These are phyloP conservation scores for Hippocampus comes DNA, from an alignment of 2,113 vertebrate genomes.

Conservation along the genomic window DNA sequence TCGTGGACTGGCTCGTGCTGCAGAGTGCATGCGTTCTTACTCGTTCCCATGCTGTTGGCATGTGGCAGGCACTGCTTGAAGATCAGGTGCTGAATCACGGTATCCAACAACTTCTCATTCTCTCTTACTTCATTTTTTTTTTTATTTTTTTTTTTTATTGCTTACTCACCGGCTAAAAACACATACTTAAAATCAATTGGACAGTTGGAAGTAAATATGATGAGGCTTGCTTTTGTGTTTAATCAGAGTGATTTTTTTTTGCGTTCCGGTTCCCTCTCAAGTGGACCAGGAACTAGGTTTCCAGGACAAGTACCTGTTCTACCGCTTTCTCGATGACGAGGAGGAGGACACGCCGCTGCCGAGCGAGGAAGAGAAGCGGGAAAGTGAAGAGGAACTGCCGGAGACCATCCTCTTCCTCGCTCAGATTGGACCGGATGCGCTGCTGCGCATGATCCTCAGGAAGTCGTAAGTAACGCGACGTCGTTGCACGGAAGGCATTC, in stretches of 20 bases:
- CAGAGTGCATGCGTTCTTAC: slow-evolving; percentile 93
- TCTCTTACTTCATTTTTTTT: neutral
- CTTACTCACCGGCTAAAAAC: too few species aligned
- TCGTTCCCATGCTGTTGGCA: slow-evolving; percentile 90
- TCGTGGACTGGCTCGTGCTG: slow-evolving; percentile 95
- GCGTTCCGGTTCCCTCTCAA: slow-evolving; percentile 44
- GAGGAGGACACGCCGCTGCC: slow-evolving; percentile 86
- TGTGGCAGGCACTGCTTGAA: slow-evolving; percentile 95
- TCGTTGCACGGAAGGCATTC: neutral
- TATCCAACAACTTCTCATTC: slow-evolving; percentile 51
- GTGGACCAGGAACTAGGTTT: slow-evolving; percentile 95
- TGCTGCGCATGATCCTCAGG: slow-evolving; percentile 96
- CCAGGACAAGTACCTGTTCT: slow-evolving; percentile 98
- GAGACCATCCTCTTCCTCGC: slow-evolving; percentile 91
- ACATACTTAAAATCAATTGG: neutral
- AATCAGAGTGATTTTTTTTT: neutral
- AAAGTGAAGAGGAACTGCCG: slow-evolving; percentile 93
- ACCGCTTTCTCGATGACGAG: slow-evolving; percentile 95
- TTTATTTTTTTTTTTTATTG: too few species aligned
- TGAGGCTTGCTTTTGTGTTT: neutral
- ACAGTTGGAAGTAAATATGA: neutral
- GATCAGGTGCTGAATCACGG: slow-evolving; percentile 93
- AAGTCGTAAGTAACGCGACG: slow-evolving; percentile 81
- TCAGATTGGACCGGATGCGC: slow-evolving; percentile 92
- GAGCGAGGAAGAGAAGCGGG: slow-evolving; percentile 92